Evolutionary conservation across 2,888 invertebrate genomes (phyloP).

Genomic region (Chrysolina oricalcia): DNA sequence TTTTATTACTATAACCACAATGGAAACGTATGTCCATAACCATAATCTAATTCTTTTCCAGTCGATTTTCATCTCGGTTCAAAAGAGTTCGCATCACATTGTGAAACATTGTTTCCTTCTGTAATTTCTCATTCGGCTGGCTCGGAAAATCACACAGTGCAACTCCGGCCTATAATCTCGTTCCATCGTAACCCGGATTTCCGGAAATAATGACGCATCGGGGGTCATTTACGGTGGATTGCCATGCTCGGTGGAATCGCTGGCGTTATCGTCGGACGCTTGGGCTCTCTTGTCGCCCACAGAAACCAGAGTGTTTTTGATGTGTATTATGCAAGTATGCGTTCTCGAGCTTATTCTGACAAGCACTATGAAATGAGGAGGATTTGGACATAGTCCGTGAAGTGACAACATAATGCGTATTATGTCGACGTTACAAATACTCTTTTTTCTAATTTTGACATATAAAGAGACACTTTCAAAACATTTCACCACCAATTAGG

Average conservation of each 20-base stretch:
- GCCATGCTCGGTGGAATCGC: constrained; percentile 1
- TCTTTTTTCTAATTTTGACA: too few relatives aligned
- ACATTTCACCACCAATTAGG: too few relatives aligned
- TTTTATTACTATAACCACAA: too few relatives aligned
- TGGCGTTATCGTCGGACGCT: background rate
- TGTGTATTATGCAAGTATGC: too few relatives aligned
- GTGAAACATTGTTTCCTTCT: background rate
- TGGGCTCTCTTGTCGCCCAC: background rate
- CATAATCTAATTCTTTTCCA: background rate
- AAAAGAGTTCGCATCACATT: background rate
- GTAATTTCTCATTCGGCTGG: constrained; percentile 19
- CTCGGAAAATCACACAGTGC: constrained; percentile 11
- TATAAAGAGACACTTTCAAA: too few relatives aligned
- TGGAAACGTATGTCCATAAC: background rate
- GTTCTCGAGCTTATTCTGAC: too few relatives aligned
- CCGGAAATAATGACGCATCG: constrained; percentile 28
- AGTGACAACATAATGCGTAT: too few relatives aligned
- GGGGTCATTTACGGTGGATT: constrained; percentile 25
- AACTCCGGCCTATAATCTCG: constrained; percentile 24
- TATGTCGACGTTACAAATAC: too few relatives aligned
- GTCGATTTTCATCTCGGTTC: constrained; percentile 1
- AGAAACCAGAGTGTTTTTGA: too few relatives aligned
- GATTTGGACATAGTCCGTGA: too few relatives aligned
- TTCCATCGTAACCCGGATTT: constrained; percentile 21
- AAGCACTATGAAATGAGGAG: too few relatives aligned